These are phyloP conservation scores for Thecocarcelia acutangulata DNA, from an alignment of 2,888 invertebrate genomes.

Conservation along the genomic window DNA sequence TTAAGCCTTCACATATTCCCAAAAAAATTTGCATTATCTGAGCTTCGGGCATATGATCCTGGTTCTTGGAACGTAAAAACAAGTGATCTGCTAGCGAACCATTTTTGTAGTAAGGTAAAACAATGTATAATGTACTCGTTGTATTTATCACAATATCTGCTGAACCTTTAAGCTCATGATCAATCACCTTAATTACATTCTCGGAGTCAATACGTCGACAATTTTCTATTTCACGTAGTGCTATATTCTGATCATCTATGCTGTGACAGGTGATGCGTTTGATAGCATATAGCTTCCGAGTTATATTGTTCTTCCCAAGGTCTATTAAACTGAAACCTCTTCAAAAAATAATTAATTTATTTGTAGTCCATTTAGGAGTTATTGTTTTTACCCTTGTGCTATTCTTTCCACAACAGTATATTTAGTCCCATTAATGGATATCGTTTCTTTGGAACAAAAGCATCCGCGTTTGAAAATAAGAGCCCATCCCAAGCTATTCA, in stretches of 20 bases:
- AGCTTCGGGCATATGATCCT: conserved; percentile 84
- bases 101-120: conserved; percentile 89
- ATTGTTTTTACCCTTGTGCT: conserved; percentile 86
- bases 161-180: conserved; percentile 85
- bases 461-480: conserved; percentile 88
- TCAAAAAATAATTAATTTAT: too few species aligned
- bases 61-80: conserved; percentile 83
- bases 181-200: conserved; percentile 88
- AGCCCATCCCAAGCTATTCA: conserved; percentile 87
- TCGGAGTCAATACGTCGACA: conserved; percentile 87
- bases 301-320: conserved; percentile 86
- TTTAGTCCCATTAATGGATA: conserved; percentile 87
- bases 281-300: conserved; percentile 87
- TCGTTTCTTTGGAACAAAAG: conserved; percentile 87
- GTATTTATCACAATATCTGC: conserved; percentile 86
- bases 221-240: conserved; percentile 88
- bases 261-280: conserved; percentile 92
- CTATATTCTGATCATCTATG: conserved; percentile 87
- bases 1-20: conserved; percentile 88
- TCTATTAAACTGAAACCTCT: conserved; percentile 92
- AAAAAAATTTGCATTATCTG: conserved; percentile 87
- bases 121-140: conserved; percentile 87
- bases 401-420: conserved; percentile 87
- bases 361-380: not conserved
- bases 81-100: conserved; percentile 89